phyloP scores from a whole-genome alignment of 2,797 vertebrate species.

The Sus cebifrons region DNA sequence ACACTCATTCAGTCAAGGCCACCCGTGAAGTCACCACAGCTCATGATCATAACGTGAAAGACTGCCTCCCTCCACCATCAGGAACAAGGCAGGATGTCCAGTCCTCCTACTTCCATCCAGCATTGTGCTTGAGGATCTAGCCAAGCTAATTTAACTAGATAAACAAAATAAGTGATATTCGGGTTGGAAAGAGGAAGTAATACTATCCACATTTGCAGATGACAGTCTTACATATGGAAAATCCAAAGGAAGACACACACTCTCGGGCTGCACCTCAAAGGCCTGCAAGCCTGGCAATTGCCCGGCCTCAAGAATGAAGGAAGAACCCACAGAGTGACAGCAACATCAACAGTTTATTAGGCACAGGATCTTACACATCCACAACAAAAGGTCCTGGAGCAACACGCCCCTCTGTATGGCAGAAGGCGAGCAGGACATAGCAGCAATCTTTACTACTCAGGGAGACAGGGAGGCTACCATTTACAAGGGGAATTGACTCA shows the following conservation, averaged over 20 bases:
- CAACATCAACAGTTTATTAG: too few relatives aligned
- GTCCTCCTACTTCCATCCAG: neutral
- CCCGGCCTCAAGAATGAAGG: too few relatives aligned
- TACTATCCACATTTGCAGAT: neutral
- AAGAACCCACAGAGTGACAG: too few relatives aligned
- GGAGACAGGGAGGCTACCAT: too few relatives aligned
- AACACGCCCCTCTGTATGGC: too few relatives aligned
- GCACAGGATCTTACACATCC: too few relatives aligned
- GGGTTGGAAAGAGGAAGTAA: neutral
- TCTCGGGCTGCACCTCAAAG: too few relatives aligned
- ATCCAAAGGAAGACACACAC: neutral
- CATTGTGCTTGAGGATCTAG: neutral
- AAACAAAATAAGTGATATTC: neutral
- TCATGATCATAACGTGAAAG: neutral
- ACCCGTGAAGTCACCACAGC: neutral
- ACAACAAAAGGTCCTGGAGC: too few relatives aligned
- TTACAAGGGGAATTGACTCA: too few relatives aligned
- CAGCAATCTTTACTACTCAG: too few relatives aligned
- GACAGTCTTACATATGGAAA: neutral
- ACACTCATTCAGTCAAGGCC: neutral
- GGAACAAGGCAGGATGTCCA: neutral
- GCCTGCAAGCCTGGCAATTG: too few relatives aligned
- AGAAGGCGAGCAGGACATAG: too few relatives aligned
- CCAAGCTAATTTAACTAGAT: neutral
- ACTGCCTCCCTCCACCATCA: neutral